phyloP scores from a whole-genome alignment of 2,888 invertebrate genomes.

The Acronicta aceris region DNA sequence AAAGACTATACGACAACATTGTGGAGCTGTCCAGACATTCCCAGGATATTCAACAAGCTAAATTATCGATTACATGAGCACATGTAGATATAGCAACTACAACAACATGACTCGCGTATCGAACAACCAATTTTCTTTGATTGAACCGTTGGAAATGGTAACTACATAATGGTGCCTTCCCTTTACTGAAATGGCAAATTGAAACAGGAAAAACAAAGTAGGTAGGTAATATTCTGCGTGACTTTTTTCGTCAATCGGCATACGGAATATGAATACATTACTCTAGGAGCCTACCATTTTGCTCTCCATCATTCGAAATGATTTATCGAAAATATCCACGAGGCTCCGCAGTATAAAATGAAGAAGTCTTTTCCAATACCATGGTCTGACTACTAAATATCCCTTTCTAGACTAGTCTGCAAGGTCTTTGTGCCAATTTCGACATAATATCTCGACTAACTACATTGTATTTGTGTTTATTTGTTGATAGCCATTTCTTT shows the following conservation, averaged over 20 bases:
- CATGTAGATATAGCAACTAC: conserved; percentile 11
- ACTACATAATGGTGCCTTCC: conserved; percentile 3
- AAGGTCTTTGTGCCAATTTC: not conserved
- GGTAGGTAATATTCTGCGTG: conserved; percentile 47
- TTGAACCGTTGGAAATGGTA: conserved; percentile 19
- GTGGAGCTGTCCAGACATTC: not conserved
- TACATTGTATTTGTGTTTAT: not conserved
- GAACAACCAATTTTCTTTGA: conserved; percentile 18
- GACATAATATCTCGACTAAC: not conserved
- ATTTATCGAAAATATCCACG: conserved; percentile 14
- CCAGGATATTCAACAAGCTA: conserved; percentile 9
- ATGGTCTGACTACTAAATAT: not conserved
- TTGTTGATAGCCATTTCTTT: no score
- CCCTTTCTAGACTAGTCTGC: not conserved
- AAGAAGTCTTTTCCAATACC: conserved; percentile 2
- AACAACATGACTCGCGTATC: conserved; percentile 7
- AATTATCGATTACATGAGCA: conserved; percentile 18
- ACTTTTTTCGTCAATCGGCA: conserved; percentile 38
- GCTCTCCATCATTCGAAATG: conserved; percentile 16
- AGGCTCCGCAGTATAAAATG: conserved; percentile 6
- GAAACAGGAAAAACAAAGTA: conserved; percentile 23
- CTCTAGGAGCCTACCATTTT: conserved; percentile 13
- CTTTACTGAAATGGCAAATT: conserved; percentile 10
- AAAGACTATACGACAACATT: not conserved
- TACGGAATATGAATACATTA: conserved; percentile 36